Base-by-base conservation (phyloP, 2,888 invertebrate genomes). In the Pecten maximus region DNA sequence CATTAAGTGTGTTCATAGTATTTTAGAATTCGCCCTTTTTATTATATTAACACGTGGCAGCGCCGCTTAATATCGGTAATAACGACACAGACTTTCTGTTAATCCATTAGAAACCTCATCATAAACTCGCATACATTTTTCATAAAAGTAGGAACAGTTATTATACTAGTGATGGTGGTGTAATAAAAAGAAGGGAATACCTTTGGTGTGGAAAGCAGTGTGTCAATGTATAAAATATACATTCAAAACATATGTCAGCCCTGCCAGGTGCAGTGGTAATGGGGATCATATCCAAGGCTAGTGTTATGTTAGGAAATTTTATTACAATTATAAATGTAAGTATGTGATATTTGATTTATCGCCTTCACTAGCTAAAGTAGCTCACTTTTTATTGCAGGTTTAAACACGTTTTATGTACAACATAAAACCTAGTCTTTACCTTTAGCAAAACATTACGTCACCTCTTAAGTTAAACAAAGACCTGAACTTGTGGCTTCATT, bases 211-310 rank as follows among this genome's bases (percentile, higher is more conserved):
- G 23, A 74, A 74, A 28, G 10, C 15, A 23, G 60, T 28, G 3
- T 60, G 60, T 74, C 74, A 35, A 74, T 6, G 35, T 74, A 74
- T 74, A 74, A 74, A 74, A 74, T 74, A 35, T 74, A 74, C 74
- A 74, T 35, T 74, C 74, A 35, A 35, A 74, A 6, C 15, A 35
- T 74, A 35, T 8, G 28, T 74, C 28, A 28, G 35, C 10, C 0
- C 28, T 35, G 35, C 28, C 74, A 74, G 28, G 23, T 35, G 74
- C 16, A 12, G 10, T 74, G 19, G 35, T 74, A 74, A 10, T 35
- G 35, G 35, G 28, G 74, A 10, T 28, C 10, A 74, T 35, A 74
- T 28, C 8, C 6, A 28, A 74, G 8, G 28, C 15, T 74, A 35
- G 28, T 74, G 23, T 35, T 3, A 16, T 28, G 74, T 28, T 74